Evolutionary conservation across 2,113 vertebrate genomes (phyloP), one percentile per base, ranked within the genome.

Genomic region (Motacilla alba): DNA sequence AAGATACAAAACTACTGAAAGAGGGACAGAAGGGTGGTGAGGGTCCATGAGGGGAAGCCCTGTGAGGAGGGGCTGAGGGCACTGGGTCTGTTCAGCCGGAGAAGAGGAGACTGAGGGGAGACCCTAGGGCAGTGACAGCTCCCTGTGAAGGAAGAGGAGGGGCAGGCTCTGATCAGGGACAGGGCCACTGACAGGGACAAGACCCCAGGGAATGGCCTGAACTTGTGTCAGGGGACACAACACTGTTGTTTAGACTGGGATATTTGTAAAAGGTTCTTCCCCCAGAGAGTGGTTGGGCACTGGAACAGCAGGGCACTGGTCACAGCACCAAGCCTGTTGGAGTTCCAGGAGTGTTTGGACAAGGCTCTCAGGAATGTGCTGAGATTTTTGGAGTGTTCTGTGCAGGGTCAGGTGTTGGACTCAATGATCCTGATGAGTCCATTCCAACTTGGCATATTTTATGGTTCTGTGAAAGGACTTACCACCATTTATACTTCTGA

Each of bases 41-140:
- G 39, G 49, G 4, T 1, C 9, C 4, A 4, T 13, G 39, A 33
- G 15, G 22, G 22, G 49, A 63, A 46, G 27, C 3, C 0, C 0
- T 28, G 2, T 19, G 50, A 41, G 19, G n/a, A 84, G 3, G 0
- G 0, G 15, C 15, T 56, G 69, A 47, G 6, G 50, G 3, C 23
- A 2, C 12, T 24, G 3, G 6, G 8, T n/a, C 30, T 56, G 41
- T 8, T 8, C n/a, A 74, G 15, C 28, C 7, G 26, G 4, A 35
- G 43, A 23, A 30, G 49, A 47, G 15, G 14, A 56, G 15, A 4
- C 27, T n/a, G 41, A 56, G 23, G 19, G 11, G 3, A 23, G 8
- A 19, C 2, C 9, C 13, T 41, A 19, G 2, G 5, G n/a, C 19
- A 41, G 23, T 1, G 2, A 2, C 28, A 47, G 2, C 10, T 64